phyloP scores from a whole-genome alignment of 2,113 vertebrate genomes.

The Martes martes region DNA sequence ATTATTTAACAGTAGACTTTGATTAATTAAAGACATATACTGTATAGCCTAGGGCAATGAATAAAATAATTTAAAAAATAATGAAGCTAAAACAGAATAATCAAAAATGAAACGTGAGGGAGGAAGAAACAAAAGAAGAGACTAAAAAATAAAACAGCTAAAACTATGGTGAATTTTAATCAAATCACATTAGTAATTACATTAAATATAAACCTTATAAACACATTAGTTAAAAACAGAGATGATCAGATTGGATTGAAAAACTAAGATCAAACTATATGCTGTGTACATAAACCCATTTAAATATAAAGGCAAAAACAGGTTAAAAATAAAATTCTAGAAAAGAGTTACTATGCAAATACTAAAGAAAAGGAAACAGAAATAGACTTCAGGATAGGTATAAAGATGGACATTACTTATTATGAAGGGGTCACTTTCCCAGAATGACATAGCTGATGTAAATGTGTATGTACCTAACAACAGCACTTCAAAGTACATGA shows the following conservation, averaged over 20 bases:
- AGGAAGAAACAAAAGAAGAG: neutral
- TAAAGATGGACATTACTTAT: neutral
- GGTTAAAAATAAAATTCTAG: neutral
- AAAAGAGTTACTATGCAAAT: neutral
- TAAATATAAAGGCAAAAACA: neutral
- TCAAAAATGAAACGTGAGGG: neutral
- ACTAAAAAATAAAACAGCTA: neutral
- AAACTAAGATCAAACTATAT: neutral
- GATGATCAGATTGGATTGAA: neutral
- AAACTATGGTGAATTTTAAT: neutral
- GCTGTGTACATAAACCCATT: neutral
- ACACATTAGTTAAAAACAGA: neutral
- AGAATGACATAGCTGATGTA: neutral
- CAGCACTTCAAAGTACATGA: neutral
- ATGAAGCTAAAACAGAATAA: conserved; percentile 20
- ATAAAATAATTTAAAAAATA: neutral
- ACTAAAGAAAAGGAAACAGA: neutral
- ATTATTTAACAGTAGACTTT: neutral
- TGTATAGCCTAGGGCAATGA: neutral
- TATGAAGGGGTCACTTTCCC: neutral
- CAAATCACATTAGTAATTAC: neutral
- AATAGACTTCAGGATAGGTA: neutral
- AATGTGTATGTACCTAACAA: neutral
- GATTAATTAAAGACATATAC: neutral
- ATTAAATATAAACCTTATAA: neutral